Evolutionary conservation across 2,888 invertebrate species (phyloP), one percentile per base, ranked within the genome.

Genomic region (Ceramica pisi): DNA sequence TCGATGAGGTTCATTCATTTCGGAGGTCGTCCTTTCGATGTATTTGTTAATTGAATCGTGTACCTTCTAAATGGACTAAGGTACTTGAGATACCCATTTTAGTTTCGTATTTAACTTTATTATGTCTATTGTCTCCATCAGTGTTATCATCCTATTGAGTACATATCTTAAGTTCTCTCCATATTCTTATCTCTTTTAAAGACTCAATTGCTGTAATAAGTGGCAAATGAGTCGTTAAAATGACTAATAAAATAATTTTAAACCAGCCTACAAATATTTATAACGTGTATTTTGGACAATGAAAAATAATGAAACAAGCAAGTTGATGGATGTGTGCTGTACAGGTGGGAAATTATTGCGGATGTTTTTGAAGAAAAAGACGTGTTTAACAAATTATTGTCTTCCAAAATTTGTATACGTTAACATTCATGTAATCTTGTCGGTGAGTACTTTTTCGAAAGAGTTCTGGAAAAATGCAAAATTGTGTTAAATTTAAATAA

Each of bases 321-420:
- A 64, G n/a, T 71, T 21, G 12, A 21, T 35, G 35, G n/a, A 21
- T 57, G 35, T 35, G 31, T 44, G 64, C 19, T 21, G 8, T 62
- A 12, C 4, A 64, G 19, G 14, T 64, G 44, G 21, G 26, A 41
- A 53, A 38, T 46, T 12, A 38, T 71, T 67, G 14, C 10, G 35
- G 38, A 46, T 66, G 35, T 67, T 71, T 46, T 53, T 67, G 46
- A 75, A 56, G 23, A n/a, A 14, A 65, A 38, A 4, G 8, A 26
- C 16, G 38, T 6, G 10, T 1, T 51, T 60, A 31, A 23, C 31
- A 31, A 44, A 35, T 44, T 23, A 38, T 21, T 41, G 31, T 53
- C 35, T 74, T 46, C n/a, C 23, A 74, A 35, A 44, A 62, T 50
- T 44, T 72, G 57, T 38, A 4, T 38, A 41, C 41, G 7, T 26